These are phyloP conservation scores for Microplitis manilae DNA, from an alignment of 2,888 invertebrate genomes.

Conservation along the genomic window DNA sequence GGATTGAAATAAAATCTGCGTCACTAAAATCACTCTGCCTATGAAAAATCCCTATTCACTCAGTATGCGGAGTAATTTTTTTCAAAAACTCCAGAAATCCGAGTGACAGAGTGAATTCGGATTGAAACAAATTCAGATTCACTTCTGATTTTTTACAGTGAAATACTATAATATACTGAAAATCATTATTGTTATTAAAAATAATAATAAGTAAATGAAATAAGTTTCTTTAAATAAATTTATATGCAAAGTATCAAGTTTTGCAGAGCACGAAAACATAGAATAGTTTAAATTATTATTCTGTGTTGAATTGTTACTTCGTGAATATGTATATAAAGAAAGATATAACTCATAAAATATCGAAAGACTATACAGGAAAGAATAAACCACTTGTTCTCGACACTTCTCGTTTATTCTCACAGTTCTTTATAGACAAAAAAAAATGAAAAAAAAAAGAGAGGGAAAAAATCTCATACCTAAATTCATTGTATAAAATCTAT, in stretches of 20 bases:
- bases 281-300: not conserved
- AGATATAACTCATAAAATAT: not conserved
- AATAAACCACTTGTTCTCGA: not conserved
- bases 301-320: not conserved
- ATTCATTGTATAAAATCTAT: slow-evolving; percentile 18
- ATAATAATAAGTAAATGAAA: not conserved
- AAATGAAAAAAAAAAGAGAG: not conserved
- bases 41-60: too few relatives aligned
- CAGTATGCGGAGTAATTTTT: too few relatives aligned
- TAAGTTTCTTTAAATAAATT: not conserved
- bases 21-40: too few relatives aligned
- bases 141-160: too few relatives aligned
- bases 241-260: too few relatives aligned
- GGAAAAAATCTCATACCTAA: slow-evolving; percentile 4
- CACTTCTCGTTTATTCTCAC: not conserved
- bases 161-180: too few relatives aligned
- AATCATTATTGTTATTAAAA: too few relatives aligned
- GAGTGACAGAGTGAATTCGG: too few relatives aligned
- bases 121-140: too few relatives aligned
- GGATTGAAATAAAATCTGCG: too few relatives aligned
- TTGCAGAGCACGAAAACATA: not conserved
- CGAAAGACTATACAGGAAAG: not conserved
- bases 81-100: too few relatives aligned
- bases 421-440: not conserved
- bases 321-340: not conserved